Base-by-base conservation (phyloP, 2,888 invertebrate genomes). In the Papilio elwesi region DNA sequence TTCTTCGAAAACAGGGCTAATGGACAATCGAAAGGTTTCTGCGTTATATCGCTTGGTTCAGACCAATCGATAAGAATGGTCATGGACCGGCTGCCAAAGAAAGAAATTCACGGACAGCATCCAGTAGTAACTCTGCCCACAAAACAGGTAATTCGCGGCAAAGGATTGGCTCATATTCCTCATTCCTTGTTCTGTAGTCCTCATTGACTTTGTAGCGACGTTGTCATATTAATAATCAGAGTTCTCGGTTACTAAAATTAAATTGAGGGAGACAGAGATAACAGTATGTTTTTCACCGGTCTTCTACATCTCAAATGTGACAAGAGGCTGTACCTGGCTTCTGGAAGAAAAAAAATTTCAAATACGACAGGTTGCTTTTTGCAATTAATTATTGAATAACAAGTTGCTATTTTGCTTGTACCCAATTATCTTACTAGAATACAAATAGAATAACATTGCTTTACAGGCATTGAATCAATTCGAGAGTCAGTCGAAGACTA, bases 1-100 rank as follows among this genome's bases (percentile, higher is more conserved):
- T 99, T 99, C 94, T 99, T 99, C 94, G 99, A 99, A 92, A 99
- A 99, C 94, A 96, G 99, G 83, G 97, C 98, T 51, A 99, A 99
- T 94, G 99, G 99, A 43, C 99, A 99, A 90, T 99, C 98, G 0
- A 99, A 99, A 94, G 98, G 99, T 48, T 99, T 99, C 94, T 99
- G 99, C 87, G 97, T 99, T 67, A 96, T 99, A 79, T 97, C 98
- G 1, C 94, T 99, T 78, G 98, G 98, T 15, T 98, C 99, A 0
- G 99, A 99, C 84, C 95, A 96, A 77, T 98, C 99, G 79, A 96
- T 98, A 90, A 95, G 98, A 72, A 94, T 96, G 84, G 97, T 98
- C 74, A 96, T 99, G 95, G 99, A 99, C 79, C 96, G 98, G 80
- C 94, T 99, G 77, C 97, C 98, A n/a, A 98, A 98, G 89, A 98